Conservation (phyloP, 2,888 invertebrate genomes). For the Apotomis betuletana region DNA sequence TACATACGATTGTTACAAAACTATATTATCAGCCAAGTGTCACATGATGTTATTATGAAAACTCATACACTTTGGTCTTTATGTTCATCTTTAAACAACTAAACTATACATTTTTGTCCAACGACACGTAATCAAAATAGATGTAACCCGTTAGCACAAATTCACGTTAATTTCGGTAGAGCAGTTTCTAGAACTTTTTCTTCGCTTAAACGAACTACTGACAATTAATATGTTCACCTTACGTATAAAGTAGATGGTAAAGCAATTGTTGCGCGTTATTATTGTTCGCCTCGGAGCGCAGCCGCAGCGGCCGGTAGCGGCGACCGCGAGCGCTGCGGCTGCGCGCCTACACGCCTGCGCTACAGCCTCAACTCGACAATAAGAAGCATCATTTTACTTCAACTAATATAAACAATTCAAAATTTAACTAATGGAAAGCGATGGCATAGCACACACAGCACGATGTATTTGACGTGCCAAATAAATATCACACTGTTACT, state of each 20-base stretch:
- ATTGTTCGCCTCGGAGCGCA: background rate
- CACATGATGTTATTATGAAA: conserved; percentile 42
- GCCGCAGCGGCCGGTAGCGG: background rate
- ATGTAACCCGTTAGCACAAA: conserved; percentile 17
- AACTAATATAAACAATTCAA: conserved; percentile 10
- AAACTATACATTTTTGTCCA: conserved; percentile 25
- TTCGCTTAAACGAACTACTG: conserved; percentile 7
- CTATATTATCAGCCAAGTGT: conserved; percentile 45
- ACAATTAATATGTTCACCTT: background rate
- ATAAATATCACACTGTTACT: conserved; percentile 18
- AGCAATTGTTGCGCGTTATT: conserved; percentile 6
- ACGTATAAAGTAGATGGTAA: conserved; percentile 14
- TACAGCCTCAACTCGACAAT: conserved; percentile 34
- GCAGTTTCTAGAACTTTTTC: conserved; percentile 1
- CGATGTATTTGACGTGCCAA: conserved; percentile 4
- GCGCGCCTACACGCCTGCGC: conserved; percentile 2
- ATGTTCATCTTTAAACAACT: conserved; percentile 9
- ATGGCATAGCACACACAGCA: conserved; percentile 30
- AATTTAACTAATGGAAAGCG: conserved; percentile 16
- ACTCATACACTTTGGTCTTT: conserved; percentile 46
- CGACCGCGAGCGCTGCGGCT: conserved; percentile 6
- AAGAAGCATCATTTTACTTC: conserved; percentile 14
- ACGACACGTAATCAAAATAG: conserved; percentile 31
- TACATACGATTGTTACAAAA: conserved; percentile 52
- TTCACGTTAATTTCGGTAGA: conserved; percentile 16